These are phyloP conservation scores for Calephelis perditalis DNA, from an alignment of 2,888 invertebrate species.

Conservation along the genomic window DNA sequence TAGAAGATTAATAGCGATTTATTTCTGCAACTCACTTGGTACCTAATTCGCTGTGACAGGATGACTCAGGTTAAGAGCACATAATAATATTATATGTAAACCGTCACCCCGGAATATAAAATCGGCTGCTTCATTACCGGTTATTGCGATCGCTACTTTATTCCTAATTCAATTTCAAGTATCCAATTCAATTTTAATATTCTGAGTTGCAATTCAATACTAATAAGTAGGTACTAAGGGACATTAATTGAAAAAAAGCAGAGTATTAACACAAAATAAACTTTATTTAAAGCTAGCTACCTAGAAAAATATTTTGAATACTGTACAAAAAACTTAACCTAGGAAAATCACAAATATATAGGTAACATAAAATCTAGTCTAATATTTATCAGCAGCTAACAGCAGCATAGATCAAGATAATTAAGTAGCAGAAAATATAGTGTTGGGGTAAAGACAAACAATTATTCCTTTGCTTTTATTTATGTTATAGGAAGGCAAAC, in stretches of 20 bases:
- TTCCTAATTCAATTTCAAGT: conserved; percentile 12
- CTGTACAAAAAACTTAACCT: conserved; percentile 14
- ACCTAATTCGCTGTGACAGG: conserved; percentile 14
- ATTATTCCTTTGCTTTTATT: conserved; percentile 12
- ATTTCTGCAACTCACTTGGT: conserved; percentile 14
- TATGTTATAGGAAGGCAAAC: too few species aligned
- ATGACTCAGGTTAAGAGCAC: conserved; percentile 15
- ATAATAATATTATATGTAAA: not conserved
- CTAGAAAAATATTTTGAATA: conserved; percentile 15
- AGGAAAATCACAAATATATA: conserved; percentile 16
- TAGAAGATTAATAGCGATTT: conserved; percentile 14
- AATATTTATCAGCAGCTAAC: conserved; percentile 17
- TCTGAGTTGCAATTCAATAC: conserved; percentile 14
- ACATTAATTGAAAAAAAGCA: conserved; percentile 16
- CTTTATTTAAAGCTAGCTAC: conserved; percentile 17
- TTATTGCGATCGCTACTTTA: conserved; percentile 17
- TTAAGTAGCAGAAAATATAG: not conserved
- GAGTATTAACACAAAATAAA: conserved; percentile 15
- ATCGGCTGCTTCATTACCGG: conserved; percentile 11
- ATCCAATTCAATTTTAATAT: not conserved
- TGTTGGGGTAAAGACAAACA: conserved; percentile 20
- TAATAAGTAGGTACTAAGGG: conserved; percentile 12
- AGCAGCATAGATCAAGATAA: not conserved
- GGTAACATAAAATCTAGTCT: conserved; percentile 15
- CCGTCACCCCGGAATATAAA: conserved; percentile 15